Evolutionary conservation across 2,113 vertebrate species (phyloP), one percentile per base, ranked within the genome.

Genomic region (Connochaetes taurinus): DNA sequence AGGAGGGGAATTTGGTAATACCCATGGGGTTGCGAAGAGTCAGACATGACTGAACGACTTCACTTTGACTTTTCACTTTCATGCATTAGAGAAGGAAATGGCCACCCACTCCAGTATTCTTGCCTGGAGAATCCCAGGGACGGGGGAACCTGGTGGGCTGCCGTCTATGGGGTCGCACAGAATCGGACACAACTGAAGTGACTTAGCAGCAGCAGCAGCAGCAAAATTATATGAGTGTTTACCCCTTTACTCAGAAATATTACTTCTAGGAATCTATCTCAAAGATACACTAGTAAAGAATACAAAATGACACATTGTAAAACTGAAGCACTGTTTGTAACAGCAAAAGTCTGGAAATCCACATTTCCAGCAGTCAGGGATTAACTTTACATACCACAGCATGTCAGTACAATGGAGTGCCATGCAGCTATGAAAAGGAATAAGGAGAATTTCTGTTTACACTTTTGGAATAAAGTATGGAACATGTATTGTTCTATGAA

Each of bases 11-110:
- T 78, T 80, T 85, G 85, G 11, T 78, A 62, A 67, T 25, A 58
- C 2, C 40, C 81, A 67, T 64, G 31, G 33, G 3, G 62, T 64
- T 8, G 15, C 0, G 7, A 17, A 64, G 62, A n/a, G 16, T 64
- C 3, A 0, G 15, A 64, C 15, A n/a, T 1, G 7, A 64, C 31
- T 64, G 15, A 64, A 7, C 0, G 3, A 64, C 62, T 64, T 81
- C 14, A 62, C 60, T 62, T 62, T 58, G 1, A 58, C 57, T 58
- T 58, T 58, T 58, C 10, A 58, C 57, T 58, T 27, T 27, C 57
- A 58, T 27, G 25, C 10, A 27, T 2, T 58, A 4, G 57, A 58
- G 57, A 58, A 58, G 57, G 57, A 58, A 58, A 58, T 58, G 57
- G 57, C 57, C 11, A 27, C 10, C 57, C 57, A 58, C 25, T 58